phyloP scores from a whole-genome alignment of 2,797 vertebrate genomes.

The Pseudochirops corinnae region DNA sequence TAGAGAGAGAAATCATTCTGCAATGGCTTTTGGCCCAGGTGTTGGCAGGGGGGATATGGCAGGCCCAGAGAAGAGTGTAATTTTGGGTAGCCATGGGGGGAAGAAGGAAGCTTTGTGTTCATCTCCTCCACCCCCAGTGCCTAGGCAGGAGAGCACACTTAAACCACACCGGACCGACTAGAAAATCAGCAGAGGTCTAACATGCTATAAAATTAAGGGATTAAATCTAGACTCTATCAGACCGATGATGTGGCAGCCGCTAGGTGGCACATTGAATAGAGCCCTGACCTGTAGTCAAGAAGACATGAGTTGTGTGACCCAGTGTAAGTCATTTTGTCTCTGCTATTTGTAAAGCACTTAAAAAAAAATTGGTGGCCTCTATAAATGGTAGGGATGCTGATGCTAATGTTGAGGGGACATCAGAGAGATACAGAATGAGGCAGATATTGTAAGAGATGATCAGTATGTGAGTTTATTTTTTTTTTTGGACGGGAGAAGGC shows the following conservation, averaged over 20 bases:
- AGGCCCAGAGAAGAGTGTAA: not conserved
- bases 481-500: too few relatives aligned
- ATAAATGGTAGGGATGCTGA: not conserved
- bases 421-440: not conserved
- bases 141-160: not conserved
- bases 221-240: not conserved
- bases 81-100: conserved; percentile 14
- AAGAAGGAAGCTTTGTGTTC: not conserved
- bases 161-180: not conserved
- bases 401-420: not conserved
- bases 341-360: not conserved
- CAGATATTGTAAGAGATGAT: not conserved
- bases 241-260: not conserved
- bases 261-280: not conserved
- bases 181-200: not conserved
- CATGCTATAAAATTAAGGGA: not conserved
- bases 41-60: not conserved
- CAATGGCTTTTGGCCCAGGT: conserved; percentile 74
- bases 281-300: not conserved
- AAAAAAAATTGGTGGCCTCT: not conserved
- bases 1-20: conserved; percentile 78
- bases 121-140: not conserved
- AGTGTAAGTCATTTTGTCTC: not conserved
- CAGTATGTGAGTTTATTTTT: not conserved
- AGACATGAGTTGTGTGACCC: not conserved